These are phyloP conservation scores for Clarias platycephalus DNA, from an alignment of 2,797 vertebrate genomes.

Conservation along the genomic window DNA sequence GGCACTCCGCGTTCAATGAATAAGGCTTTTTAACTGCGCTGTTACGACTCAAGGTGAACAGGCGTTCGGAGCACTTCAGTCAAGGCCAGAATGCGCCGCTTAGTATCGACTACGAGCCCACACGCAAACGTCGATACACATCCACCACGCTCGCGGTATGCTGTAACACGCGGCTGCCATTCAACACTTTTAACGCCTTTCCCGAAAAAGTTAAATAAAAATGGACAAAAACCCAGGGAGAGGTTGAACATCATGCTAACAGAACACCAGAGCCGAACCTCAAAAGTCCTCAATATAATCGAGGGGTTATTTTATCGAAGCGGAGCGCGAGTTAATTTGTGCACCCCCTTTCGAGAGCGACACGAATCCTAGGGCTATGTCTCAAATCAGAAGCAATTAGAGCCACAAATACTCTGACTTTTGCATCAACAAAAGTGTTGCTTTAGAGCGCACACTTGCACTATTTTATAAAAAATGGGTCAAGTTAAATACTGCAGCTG, in stretches of 20 bases:
- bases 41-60: constrained; percentile 43
- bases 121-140: neutral
- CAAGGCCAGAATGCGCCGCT: constrained; percentile 13
- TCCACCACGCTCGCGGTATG: constrained; percentile 1
- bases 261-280: neutral
- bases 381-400: constrained; percentile 8
- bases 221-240: neutral
- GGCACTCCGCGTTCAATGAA: constrained; percentile 60
- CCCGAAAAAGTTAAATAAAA: neutral
- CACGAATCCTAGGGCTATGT: neutral
- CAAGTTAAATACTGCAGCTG: neutral
- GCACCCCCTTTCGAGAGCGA: neutral
- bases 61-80: constrained; percentile 18
- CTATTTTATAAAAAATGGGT: neutral
- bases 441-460: neutral
- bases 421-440: too few relatives aligned
- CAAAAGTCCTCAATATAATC: neutral
- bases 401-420: neutral
- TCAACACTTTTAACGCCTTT: neutral
- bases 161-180: neutral
- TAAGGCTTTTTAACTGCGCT: constrained; percentile 44
- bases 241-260: too few relatives aligned
- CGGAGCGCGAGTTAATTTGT: neutral
- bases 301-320: neutral
- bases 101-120: constrained; percentile 35